Evolutionary conservation across 2,113 vertebrate species (phyloP), one percentile per base, ranked within the genome.

Genomic region (Ceyx melanurus): DNA sequence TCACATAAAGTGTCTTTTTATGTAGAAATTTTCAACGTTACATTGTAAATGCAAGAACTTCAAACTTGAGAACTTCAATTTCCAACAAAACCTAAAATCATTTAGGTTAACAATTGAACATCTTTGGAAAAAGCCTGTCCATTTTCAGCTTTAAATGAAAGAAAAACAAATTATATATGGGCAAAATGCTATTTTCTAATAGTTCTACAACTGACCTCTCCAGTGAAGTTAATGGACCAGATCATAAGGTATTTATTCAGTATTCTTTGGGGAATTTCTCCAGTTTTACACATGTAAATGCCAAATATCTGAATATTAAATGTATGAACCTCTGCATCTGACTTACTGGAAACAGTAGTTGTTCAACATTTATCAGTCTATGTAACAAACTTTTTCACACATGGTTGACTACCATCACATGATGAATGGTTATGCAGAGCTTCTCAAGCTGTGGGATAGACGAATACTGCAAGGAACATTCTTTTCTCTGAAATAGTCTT

Each of bases 1-100:
- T 96, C 94, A 91, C 88, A 89, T 91, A 94, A 95, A 95, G 88
- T 94, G 95, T 95, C 95, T 96, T 93, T 95, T 93, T 90, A 95
- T 94, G 88, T 95, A 95, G 92, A 94, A 92, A 93, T 84, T 93
- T 94, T 95, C 89, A 90, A 89, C 88, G 93, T 94, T 93, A 94
- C 74, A 66, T 92, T 86, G 83, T 88, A 73, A 96, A 96, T 87
- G 92, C 48, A 96, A 94, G 89, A 93, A 95, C 83, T 93, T 94
- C 45, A 94, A 92, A 87, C 48, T 54, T 4, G 3, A 84, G 90
- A 95, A 94, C 90, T 94, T 92, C 62, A 76, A 84, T 93, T 96
- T 95, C 37, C 81, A 82, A 86, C 83, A 92, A 50, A 96, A 95
- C 88, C 88, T 86, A 88, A 94, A 95, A 93, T 81, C 9, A 77